Percentiles rank a stretch among this genome's conserved stretches.
These are phyloP conservation scores for Sialis lutaria DNA, from an alignment of 2,888 invertebrate genomes.

Conservation along the genomic window DNA sequence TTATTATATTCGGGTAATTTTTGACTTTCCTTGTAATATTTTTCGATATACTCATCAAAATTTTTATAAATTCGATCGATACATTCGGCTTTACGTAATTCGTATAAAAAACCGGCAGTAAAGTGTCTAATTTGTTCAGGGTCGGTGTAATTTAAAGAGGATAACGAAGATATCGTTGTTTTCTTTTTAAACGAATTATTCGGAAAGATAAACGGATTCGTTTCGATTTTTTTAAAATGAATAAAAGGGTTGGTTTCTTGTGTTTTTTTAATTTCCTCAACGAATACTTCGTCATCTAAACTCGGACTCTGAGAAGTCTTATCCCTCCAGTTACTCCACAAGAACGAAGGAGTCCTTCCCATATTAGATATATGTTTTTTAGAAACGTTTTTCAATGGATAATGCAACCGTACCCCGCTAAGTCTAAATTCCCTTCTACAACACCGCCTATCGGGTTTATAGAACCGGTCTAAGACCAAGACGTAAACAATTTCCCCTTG, in stretches of 20 bases:
- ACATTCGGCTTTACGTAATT: too few species aligned
- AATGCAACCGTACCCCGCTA: slow-evolving; percentile 23
- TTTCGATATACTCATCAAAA: too few species aligned
- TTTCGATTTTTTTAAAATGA: neutral
- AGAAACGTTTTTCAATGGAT: slow-evolving; percentile 13
- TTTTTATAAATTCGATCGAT: too few species aligned
- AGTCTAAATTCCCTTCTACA: slow-evolving; percentile 22
- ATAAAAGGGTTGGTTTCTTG: neutral
- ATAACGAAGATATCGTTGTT: too few species aligned
- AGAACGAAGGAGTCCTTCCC: slow-evolving; percentile 5
- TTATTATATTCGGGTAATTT: too few species aligned
- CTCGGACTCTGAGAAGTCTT: neutral
- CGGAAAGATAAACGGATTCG: slow-evolving; percentile 1
- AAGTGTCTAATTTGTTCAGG: too few species aligned
- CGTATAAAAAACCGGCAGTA: too few species aligned
- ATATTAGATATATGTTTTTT: slow-evolving; percentile 11
- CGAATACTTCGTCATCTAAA: neutral
- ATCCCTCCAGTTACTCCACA: slow-evolving; percentile 8
- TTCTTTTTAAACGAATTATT: neutral
- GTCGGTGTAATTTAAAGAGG: too few species aligned
- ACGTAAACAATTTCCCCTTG: slow-evolving; percentile 18
- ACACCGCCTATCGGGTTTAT: slow-evolving; percentile 19
- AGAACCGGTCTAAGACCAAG: slow-evolving; percentile 26
- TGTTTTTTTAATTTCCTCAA: neutral
- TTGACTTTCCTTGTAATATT: too few species aligned